Conservation (phyloP, 2,797 vertebrate species). For the Sus cebifrons region DNA sequence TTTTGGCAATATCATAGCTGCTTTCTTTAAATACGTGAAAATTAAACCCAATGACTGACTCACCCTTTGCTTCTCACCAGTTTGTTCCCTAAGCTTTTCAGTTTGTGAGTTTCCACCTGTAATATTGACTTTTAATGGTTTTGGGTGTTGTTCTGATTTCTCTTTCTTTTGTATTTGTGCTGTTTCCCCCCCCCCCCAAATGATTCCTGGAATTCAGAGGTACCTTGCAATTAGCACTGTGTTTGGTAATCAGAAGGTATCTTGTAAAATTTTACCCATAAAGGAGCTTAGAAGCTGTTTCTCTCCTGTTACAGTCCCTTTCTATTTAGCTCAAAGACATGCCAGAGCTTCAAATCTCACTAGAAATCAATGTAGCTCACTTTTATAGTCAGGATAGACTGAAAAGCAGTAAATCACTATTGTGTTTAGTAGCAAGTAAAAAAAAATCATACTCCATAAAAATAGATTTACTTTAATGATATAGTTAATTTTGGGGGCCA, state of each 20-base stretch:
- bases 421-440: neutral
- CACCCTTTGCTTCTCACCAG: neutral
- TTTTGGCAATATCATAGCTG: neutral
- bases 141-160: slow-evolving; percentile 34
- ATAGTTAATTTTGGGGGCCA: neutral
- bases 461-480: slow-evolving; percentile 28
- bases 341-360: neutral
- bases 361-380: neutral
- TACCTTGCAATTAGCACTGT: neutral
- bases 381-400: neutral
- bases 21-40: slow-evolving; percentile 50
- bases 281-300: neutral
- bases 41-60: neutral
- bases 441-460: neutral
- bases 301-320: neutral
- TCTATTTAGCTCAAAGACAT: neutral
- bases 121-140: neutral
- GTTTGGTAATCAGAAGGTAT: slow-evolving; percentile 19
- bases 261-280: slow-evolving; percentile 52
- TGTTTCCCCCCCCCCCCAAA: neutral
- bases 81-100: slow-evolving; percentile 12
- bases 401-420: neutral
- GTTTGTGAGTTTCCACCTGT: neutral
- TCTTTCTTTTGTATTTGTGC: slow-evolving; percentile 38
- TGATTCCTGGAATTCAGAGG: slow-evolving; percentile 37